Percentiles rank a stretch among this genome's conserved stretches.
phyloP scores from a whole-genome alignment of 2,888 invertebrate species.

The Lagria hirta region DNA sequence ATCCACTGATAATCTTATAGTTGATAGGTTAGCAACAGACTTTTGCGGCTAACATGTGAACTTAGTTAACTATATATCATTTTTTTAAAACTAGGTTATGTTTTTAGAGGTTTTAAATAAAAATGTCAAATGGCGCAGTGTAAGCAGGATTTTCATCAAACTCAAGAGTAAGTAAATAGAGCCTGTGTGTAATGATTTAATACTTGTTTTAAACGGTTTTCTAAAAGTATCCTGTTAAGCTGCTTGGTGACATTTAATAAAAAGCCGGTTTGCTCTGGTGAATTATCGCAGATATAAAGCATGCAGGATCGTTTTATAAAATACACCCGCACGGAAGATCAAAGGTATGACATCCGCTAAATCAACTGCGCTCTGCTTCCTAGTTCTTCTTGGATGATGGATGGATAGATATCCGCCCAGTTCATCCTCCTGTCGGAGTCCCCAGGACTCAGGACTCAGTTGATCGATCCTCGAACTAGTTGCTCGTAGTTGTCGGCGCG shows the following conservation, averaged over 20 bases:
- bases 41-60: too few relatives aligned
- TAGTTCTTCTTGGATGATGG: constrained; percentile 25
- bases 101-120: too few relatives aligned
- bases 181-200: too few relatives aligned
- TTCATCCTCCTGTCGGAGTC: constrained; percentile 29
- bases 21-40: too few relatives aligned
- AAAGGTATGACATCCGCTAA: constrained; percentile 30
- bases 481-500: constrained; percentile 27
- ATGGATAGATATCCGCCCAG: constrained; percentile 28
- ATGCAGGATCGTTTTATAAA: constrained; percentile 25
- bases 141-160: too few relatives aligned
- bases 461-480: constrained; percentile 29
- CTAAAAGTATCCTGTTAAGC: constrained; percentile 15
- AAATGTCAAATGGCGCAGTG: too few relatives aligned
- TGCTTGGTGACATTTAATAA: constrained; percentile 21
- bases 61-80: too few relatives aligned
- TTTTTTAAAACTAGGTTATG: too few relatives aligned
- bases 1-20: too few relatives aligned
- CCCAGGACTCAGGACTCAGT: constrained; percentile 20
- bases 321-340: constrained; percentile 27
- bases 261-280: constrained; percentile 20
- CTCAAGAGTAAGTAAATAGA: too few relatives aligned
- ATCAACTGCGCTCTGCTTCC: constrained; percentile 27
- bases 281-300: constrained; percentile 24
- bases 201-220: not conserved